Evolutionary conservation across 2,113 vertebrate genomes (phyloP).

Genomic region (Nesoenas mayeri): DNA sequence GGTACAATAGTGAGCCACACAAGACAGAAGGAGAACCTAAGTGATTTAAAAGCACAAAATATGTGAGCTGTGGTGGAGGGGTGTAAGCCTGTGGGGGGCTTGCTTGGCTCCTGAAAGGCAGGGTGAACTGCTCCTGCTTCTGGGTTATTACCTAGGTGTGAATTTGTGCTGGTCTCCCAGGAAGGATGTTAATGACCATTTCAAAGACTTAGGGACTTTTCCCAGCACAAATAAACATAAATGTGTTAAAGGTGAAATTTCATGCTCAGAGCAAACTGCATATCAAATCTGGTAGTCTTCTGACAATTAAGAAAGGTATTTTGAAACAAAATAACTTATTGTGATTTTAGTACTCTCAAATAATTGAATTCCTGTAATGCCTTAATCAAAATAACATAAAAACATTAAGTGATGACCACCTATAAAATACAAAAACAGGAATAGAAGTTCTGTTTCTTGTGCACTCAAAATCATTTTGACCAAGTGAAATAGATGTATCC

Average conservation of each 20-base stretch:
- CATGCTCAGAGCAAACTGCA: background rate
- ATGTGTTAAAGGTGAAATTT: background rate
- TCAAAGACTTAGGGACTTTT: background rate
- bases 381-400: background rate
- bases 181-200: constrained; percentile 15
- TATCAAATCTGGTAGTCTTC: background rate
- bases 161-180: background rate
- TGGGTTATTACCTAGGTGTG: background rate
- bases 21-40: background rate
- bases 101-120: background rate
- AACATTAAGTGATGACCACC: background rate
- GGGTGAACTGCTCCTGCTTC: background rate
- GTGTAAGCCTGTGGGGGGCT: background rate
- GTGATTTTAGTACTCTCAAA: background rate
- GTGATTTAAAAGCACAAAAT: background rate
- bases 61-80: background rate
- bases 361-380: background rate
- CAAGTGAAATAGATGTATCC: background rate
- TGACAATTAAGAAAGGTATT: background rate
- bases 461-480: background rate
- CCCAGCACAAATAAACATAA: background rate
- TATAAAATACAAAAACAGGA: background rate
- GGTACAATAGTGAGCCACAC: background rate
- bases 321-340: background rate
- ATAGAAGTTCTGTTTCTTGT: background rate